Conservation (phyloP, 2,113 vertebrate species). For the Chlamydotis undulata region DNA sequence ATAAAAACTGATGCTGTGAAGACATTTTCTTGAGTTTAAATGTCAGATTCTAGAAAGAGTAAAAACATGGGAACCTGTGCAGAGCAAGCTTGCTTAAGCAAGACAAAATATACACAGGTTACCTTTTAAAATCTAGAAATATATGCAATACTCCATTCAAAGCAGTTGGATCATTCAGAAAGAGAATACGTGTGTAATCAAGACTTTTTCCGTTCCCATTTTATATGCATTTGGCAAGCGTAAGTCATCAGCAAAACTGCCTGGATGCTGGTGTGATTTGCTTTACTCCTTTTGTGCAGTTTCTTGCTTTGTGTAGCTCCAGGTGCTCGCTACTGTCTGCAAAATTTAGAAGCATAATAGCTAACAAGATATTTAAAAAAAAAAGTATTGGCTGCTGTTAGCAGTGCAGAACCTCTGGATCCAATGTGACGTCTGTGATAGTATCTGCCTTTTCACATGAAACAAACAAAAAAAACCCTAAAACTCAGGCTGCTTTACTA, state of each 20-base stretch:
- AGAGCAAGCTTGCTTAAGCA: neutral
- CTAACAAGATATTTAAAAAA: neutral
- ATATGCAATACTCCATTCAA: neutral
- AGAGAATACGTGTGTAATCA: neutral
- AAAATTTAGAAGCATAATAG: neutral
- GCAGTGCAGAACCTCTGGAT: neutral
- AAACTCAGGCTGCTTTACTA: neutral
- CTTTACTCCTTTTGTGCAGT: neutral
- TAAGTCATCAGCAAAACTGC: neutral
- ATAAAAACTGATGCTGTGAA: neutral
- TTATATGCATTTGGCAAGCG: neutral
- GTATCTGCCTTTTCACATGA: neutral
- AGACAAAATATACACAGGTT: neutral
- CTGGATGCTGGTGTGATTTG: rapidly evolving
- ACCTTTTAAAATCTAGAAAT: neutral
- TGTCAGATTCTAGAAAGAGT: neutral
- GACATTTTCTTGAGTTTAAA: neutral
- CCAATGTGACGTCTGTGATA: neutral
- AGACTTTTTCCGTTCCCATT: neutral
- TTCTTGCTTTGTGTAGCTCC: neutral
- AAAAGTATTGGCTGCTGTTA: neutral
- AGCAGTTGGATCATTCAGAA: neutral
- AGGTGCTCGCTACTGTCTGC: neutral
- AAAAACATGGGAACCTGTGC: neutral
- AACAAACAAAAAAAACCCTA: neutral